Percentiles rank a stretch among this genome's conserved stretches.
Conservation (phyloP, 2,797 vertebrate genomes). For the Neostethus bicornis region DNA sequence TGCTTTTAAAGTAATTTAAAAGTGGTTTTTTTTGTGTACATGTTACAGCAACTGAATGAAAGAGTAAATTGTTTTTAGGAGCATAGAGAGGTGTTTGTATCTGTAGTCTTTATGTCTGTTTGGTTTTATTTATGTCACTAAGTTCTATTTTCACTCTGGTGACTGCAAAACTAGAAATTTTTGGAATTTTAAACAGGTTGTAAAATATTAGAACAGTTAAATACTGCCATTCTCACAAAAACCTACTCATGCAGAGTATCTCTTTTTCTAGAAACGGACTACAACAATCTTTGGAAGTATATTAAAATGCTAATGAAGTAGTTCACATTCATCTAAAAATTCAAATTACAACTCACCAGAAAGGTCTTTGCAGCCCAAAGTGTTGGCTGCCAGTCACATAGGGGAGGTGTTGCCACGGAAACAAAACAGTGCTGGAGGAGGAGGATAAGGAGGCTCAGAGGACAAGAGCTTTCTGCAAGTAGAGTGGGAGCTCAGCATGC, state of each 20-base stretch:
- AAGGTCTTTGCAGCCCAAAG: conserved; percentile 14
- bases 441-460: conserved; percentile 13
- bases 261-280: neutral
- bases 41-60: conserved; percentile 10
- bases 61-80: neutral
- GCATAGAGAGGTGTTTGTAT: no score
- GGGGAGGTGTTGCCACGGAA: conserved; percentile 52
- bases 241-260: neutral
- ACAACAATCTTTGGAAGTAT: neutral
- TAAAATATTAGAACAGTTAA: neutral
- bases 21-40: no score
- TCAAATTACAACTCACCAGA: neutral
- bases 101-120: no score
- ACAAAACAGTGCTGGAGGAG: conserved; percentile 42
- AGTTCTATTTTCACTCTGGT: neutral
- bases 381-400: conserved; percentile 24
- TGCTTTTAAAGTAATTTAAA: no score
- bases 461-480: conserved; percentile 24
- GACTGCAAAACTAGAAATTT: neutral
- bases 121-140: no score
- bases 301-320: neutral
- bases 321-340: conserved; percentile 7
- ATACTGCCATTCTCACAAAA: neutral
- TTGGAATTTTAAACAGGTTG: neutral
- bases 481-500: conserved; percentile 11